Conservation (phyloP, 2,888 invertebrate genomes). For the Magallana nippona region DNA sequence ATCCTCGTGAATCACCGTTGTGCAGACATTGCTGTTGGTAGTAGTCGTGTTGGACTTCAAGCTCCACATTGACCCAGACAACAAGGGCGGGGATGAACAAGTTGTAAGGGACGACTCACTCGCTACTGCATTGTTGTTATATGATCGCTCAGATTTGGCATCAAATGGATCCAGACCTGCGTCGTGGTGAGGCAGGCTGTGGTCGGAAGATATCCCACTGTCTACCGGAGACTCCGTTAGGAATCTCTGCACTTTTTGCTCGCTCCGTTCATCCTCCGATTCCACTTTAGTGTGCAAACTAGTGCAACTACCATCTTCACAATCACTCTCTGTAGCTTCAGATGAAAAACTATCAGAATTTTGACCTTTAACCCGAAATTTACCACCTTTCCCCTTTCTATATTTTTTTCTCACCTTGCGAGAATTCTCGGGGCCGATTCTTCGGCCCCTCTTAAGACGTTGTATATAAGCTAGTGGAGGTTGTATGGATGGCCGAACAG, state of each 20-base stretch:
- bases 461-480: conserved; percentile 64
- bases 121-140: neutral
- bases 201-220: conserved; percentile 37
- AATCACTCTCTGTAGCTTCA: conserved; percentile 51
- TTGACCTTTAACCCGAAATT: conserved; percentile 49
- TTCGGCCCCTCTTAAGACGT: conserved; percentile 61
- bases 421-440: conserved; percentile 61
- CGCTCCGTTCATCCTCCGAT: neutral
- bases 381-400: conserved; percentile 44
- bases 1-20: conserved; percentile 32
- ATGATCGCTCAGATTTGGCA: neutral
- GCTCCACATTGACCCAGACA: conserved; percentile 5
- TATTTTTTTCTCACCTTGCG: conserved; percentile 62
- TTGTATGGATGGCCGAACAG: conserved; percentile 58
- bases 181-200: conserved; percentile 1
- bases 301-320: conserved; percentile 47
- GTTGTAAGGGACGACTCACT: conserved; percentile 8
- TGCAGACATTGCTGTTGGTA: conserved; percentile 36
- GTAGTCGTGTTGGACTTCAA: neutral
- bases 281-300: conserved; percentile 32
- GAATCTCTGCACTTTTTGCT: conserved; percentile 7
- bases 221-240: conserved; percentile 37
- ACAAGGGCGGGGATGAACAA: neutral
- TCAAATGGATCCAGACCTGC: conserved; percentile 29
- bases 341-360: conserved; percentile 43